phyloP scores from a whole-genome alignment of 2,888 invertebrate genomes.

The Phasia obesa region DNA sequence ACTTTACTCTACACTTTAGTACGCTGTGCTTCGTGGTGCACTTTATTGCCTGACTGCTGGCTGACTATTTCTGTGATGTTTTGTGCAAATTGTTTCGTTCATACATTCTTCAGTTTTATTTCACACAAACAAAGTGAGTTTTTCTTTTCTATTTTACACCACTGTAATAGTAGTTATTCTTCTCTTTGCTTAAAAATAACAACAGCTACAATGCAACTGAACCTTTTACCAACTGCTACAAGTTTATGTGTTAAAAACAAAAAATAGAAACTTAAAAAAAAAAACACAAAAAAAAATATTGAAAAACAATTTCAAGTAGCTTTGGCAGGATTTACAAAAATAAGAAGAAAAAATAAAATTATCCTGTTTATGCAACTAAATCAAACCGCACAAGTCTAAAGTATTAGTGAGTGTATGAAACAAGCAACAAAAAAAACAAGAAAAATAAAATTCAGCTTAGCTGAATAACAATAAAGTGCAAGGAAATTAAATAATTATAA shows the following conservation, averaged over 20 bases:
- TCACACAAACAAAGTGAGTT: conserved; percentile 3
- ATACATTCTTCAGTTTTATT: conserved; percentile 20
- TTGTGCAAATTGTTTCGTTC: conserved; percentile 27
- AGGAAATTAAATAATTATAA: conserved; percentile 56
- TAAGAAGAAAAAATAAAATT: conserved; percentile 21
- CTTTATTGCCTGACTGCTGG: conserved; percentile 29
- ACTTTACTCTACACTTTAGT: neutral
- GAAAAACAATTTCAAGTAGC: conserved; percentile 63
- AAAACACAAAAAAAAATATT: conserved; percentile 22
- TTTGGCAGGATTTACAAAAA: conserved; percentile 54
- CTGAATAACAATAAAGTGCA: conserved; percentile 43
- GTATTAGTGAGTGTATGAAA: conserved; percentile 40
- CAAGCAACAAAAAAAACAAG: neutral
- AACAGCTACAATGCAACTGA: conserved; percentile 51
- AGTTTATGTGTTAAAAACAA: conserved; percentile 42
- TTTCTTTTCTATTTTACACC: conserved; percentile 57
- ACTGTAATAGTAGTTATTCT: conserved; percentile 46
- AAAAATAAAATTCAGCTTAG: conserved; percentile 42
- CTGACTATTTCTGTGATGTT: conserved; percentile 14
- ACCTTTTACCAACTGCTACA: conserved; percentile 56
- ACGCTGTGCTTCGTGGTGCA: conserved; percentile 14
- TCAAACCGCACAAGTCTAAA: conserved; percentile 65
- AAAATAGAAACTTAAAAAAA: neutral
- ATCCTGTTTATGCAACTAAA: conserved; percentile 59
- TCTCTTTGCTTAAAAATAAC: conserved; percentile 41